Base-by-base conservation (phyloP, 2,797 vertebrate genomes). In the Coranthus polyacanthus region DNA sequence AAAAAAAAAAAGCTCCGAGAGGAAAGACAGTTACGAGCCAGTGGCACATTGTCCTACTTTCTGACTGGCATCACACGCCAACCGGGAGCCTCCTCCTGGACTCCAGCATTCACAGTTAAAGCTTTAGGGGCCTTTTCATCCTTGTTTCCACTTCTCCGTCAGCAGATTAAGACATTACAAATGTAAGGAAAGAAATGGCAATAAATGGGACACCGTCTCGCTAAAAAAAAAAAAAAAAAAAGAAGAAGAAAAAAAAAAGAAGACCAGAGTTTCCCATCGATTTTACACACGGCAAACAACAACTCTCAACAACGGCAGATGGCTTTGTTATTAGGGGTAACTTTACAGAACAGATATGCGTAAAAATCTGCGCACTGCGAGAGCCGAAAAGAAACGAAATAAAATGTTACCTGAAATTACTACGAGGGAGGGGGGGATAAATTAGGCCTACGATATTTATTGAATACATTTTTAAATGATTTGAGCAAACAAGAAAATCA, bases 41-140 rank as follows among this genome's bases (percentile, higher is more conserved):
- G 49, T 87, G 89, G 79, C 86, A 82, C 84, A 91, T 83, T 89
- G 88, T 88, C 87, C 89, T 76, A 91, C 79, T 89, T 91, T 87
- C 63, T 45, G 55, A 21, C 72, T 84, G 82, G 85, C 80, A 88
- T 41, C 79, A 59, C 38, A 49, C 70, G 49, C 71, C 78, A 79
- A 55, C 52, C 66, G 74, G 70, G 70, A 81, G 75, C 64, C 52
- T 79, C n/a, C 63, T 64, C 51, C 55, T 68, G 34, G 21, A 69
- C 78, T 74, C 68, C 66, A 44, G 62, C 75, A 70, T 56, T 59
- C 72, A 73, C 2, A 54, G 64, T 60, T 70, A 51, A 74, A 56
- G 56, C 69, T 75, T 49, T 42, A 2, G 80, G 80, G 73, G 76
- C 78, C 62, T 50, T 62, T 38, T 54, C 38, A 77, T 53, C 47